Percentiles rank a stretch among this genome's conserved stretches.
Conservation (phyloP, 2,797 vertebrate genomes). For the Rousettus madagascariensis region DNA sequence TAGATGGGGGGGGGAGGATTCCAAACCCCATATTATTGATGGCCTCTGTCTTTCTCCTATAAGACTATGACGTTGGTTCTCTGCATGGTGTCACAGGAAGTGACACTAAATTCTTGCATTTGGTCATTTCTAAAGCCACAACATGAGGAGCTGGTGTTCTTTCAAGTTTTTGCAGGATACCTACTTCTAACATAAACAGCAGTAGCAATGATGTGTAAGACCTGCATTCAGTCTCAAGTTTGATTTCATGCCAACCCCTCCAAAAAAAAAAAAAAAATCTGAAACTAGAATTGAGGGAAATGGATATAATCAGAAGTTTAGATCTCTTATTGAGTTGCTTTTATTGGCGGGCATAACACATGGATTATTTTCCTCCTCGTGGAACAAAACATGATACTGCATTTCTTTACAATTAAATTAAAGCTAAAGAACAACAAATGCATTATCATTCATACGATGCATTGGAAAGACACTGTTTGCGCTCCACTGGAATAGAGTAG, state of each 20-base stretch:
- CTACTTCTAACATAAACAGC: background rate
- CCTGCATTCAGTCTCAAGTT: background rate
- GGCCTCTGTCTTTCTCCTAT: background rate
- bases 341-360: conserved; percentile 57
- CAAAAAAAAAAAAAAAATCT: background rate
- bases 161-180: background rate
- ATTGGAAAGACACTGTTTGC: conserved; percentile 45
- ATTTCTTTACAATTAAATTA: conserved; percentile 76
- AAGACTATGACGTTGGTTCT: background rate
- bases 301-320: conserved; percentile 51
- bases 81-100: conserved; percentile 55
- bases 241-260: conserved; percentile 53
- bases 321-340: conserved; percentile 63
- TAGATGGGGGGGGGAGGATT: background rate
- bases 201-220: background rate
- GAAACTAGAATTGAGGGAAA: background rate
- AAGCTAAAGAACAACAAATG: conserved; percentile 47
- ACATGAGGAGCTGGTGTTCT: background rate
- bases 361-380: conserved; percentile 55
- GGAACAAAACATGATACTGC: conserved; percentile 68
- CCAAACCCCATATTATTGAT: background rate
- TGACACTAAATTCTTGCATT: conserved; percentile 36
- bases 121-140: conserved; percentile 44
- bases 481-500: background rate
- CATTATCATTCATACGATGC: background rate